A percentile compares a stretch with the other conserved stretches of the same genome.
These are phyloP conservation scores for Hestina assimilis DNA, from an alignment of 1,140 invertebrate genomes.

Conservation along the genomic window DNA sequence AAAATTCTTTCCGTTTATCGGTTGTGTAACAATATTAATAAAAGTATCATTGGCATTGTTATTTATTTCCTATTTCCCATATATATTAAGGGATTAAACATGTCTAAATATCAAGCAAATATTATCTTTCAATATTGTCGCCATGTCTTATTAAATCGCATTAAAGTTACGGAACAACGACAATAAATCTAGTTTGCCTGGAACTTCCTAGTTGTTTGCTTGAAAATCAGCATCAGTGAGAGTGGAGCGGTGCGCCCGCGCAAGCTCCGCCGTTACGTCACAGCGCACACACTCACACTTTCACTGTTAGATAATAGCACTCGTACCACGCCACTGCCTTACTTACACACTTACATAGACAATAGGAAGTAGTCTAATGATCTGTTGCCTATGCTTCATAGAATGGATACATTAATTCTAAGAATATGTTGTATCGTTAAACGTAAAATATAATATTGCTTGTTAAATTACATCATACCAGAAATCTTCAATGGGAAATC, in stretches of 20 bases:
- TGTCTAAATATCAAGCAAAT: background rate
- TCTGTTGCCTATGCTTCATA: slow-evolving; percentile 1
- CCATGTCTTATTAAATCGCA: background rate
- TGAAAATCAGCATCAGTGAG: slow-evolving; percentile 65
- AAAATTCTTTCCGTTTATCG: too few species aligned
- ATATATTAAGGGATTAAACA: background rate
- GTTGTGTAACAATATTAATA: too few species aligned
- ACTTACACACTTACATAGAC: slow-evolving; percentile 66
- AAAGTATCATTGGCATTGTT: too few species aligned
- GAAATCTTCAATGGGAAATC: background rate
- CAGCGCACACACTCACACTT: slow-evolving; percentile 66
- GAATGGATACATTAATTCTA: background rate
- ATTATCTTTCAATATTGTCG: background rate
- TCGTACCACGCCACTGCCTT: slow-evolving; percentile 59
- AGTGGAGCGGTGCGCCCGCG: slow-evolving; percentile 50
- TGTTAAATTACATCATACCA: background rate
- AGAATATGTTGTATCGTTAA: background rate
- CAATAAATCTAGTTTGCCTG: slow-evolving; percentile 22
- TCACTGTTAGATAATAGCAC: slow-evolving; percentile 70
- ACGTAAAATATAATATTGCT: background rate
- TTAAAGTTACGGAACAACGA: background rate
- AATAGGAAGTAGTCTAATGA: slow-evolving; percentile 53
- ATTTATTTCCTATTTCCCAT: too few species aligned
- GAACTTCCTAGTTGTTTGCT: slow-evolving; percentile 61
- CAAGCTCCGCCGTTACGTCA: slow-evolving; percentile 49